Conservation (phyloP, 2,888 invertebrate genomes). For the Drosophila mettleri region DNA sequence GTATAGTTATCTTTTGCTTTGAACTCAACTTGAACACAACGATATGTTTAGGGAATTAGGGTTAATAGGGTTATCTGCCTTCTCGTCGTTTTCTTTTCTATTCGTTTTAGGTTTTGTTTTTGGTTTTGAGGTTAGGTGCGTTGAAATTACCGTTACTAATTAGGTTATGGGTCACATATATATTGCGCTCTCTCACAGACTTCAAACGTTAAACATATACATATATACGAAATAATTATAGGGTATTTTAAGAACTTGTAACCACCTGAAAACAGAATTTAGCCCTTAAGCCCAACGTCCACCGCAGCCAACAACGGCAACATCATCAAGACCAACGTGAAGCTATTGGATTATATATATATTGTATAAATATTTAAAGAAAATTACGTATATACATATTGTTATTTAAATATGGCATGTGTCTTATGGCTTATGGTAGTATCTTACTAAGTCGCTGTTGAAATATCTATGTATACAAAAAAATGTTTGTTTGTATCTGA, state of each 20-base stretch:
- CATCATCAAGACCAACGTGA: constrained; percentile 3
- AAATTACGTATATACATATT: constrained; percentile 40
- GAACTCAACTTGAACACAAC: constrained; percentile 16
- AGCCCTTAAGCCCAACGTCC: constrained; percentile 60
- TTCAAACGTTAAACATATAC: too few species aligned
- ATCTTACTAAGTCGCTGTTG: constrained; percentile 62
- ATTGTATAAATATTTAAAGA: constrained; percentile 51
- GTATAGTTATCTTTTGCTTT: constrained; percentile 86
- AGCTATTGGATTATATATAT: constrained; percentile 18
- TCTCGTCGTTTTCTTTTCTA: constrained; percentile 33
- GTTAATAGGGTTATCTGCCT: constrained; percentile 69
- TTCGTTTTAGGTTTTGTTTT: constrained; percentile 27
- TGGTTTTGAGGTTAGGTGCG: constrained; percentile 65
- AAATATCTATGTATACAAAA: constrained; percentile 36
- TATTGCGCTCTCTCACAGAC: constrained; percentile 71
- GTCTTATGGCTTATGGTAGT: constrained; percentile 68
- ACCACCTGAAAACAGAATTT: constrained; percentile 63
- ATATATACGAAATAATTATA: constrained; percentile 21
- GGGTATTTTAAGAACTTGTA: constrained; percentile 47
- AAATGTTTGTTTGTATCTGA: constrained; percentile 41
- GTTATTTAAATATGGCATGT: constrained; percentile 54
- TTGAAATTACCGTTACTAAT: constrained; percentile 65
- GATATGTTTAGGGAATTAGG: constrained; percentile 80
- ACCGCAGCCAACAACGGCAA: constrained; percentile 58
- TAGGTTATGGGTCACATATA: constrained; percentile 71